Evolutionary conservation across 2,888 invertebrate species (phyloP).

Genomic region (Pegoplata infirma): DNA sequence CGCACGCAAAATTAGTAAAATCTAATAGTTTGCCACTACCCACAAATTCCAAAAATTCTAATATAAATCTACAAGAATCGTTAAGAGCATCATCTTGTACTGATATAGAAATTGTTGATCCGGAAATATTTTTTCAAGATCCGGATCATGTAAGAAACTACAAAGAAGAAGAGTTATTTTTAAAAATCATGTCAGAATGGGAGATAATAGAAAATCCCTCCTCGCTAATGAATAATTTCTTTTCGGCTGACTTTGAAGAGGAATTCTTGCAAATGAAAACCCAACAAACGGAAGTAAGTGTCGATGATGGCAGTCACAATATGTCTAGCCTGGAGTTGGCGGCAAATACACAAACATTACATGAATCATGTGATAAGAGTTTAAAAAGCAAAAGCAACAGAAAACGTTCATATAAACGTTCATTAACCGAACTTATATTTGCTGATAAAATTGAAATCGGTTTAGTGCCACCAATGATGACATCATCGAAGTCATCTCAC

Average conservation of each 20-base stretch:
- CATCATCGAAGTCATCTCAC: too few relatives aligned
- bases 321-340: constrained; percentile 1
- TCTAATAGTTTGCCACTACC: constrained; percentile 44
- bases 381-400: constrained; percentile 8
- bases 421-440: constrained; percentile 61
- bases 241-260: constrained; percentile 76
- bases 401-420: constrained; percentile 45
- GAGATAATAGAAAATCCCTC: constrained; percentile 73
- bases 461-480: constrained; percentile 37
- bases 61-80: constrained; percentile 64
- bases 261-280: constrained; percentile 70
- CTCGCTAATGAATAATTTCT: constrained; percentile 68
- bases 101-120: constrained; percentile 73
- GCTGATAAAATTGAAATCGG: constrained; percentile 64
- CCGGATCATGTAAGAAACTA: constrained; percentile 76
- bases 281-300: constrained; percentile 47
- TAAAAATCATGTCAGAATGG: constrained; percentile 76
- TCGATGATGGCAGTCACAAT: constrained; percentile 18
- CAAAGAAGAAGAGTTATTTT: constrained; percentile 73
- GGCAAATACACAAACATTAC: constrained; percentile 39
- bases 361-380: constrained; percentile 14
- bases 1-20: constrained; percentile 15
- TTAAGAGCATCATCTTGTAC: constrained; percentile 66
- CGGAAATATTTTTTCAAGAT: constrained; percentile 77
- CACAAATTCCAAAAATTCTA: not conserved